Conservation (phyloP, 1,140 invertebrate genomes). For the Helicoverpa zea region DNA sequence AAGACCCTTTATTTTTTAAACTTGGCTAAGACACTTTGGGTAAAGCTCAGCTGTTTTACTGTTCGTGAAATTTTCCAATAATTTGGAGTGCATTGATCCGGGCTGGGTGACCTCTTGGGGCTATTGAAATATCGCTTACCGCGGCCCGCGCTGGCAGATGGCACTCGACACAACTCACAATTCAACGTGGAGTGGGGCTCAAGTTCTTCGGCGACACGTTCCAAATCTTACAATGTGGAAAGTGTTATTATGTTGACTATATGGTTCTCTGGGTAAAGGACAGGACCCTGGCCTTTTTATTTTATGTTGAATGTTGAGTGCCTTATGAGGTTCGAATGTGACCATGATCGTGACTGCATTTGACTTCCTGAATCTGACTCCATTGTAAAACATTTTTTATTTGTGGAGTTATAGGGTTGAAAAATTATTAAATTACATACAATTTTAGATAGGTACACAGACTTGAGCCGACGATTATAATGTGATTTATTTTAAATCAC, state of each 20-base stretch:
- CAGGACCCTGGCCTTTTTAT: background rate
- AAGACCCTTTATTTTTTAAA: constrained; percentile 17
- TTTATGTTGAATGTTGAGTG: background rate
- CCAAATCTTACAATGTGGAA: constrained; percentile 34
- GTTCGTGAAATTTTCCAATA: constrained; percentile 59
- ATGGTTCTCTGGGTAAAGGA: background rate
- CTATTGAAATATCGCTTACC: constrained; percentile 69
- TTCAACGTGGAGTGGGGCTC: constrained; percentile 62
- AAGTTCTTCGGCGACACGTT: constrained; percentile 31
- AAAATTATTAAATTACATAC: too few relatives aligned
- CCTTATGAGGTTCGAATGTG: background rate
- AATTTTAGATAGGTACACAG: too few relatives aligned
- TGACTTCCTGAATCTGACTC: too few relatives aligned
- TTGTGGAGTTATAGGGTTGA: too few relatives aligned
- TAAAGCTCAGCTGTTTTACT: constrained; percentile 48
- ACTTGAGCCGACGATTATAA: too few relatives aligned
- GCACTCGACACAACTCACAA: constrained; percentile 66
- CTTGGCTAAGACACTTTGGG: constrained; percentile 1
- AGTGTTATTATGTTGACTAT: constrained; percentile 22
- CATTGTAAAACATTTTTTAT: too few relatives aligned
- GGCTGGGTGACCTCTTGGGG: constrained; percentile 51
- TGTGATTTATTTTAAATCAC: background rate
- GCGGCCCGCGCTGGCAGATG: constrained; percentile 56
- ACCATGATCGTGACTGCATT: too few relatives aligned
- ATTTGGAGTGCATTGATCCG: constrained; percentile 55